These are phyloP conservation scores for Xiphophorus maculatus DNA, from an alignment of 2,113 vertebrate genomes.

Conservation along the genomic window DNA sequence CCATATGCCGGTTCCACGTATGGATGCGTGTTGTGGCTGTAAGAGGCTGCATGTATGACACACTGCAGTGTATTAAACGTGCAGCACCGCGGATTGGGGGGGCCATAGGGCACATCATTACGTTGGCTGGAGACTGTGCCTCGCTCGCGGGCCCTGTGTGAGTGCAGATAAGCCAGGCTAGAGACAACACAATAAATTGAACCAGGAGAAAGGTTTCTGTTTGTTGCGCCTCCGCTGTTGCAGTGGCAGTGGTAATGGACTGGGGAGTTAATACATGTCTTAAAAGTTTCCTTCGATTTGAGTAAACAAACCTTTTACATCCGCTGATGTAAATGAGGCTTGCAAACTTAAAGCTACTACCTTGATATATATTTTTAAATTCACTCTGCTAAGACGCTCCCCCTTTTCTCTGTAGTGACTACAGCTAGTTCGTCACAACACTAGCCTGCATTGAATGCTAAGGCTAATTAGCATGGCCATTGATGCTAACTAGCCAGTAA, in stretches of 20 bases:
- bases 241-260: conserved; percentile 27
- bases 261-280: conserved; percentile 31
- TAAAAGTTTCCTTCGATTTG: conserved; percentile 12
- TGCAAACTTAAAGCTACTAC: not conserved
- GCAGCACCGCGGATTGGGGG: conserved; percentile 55
- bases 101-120: conserved; percentile 67
- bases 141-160: conserved; percentile 54
- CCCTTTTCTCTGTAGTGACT: too few species aligned
- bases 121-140: conserved; percentile 44
- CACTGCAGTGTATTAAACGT: conserved; percentile 67
- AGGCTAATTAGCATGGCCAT: too few species aligned
- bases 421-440: too few species aligned
- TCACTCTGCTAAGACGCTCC: too few species aligned
- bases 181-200: conserved; percentile 62
- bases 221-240: conserved; percentile 46
- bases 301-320: not conserved
- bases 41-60: conserved; percentile 27
- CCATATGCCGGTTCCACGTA: not conserved
- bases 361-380: too few species aligned
- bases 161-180: conserved; percentile 55
- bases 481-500: too few species aligned
- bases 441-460: too few species aligned
- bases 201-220: conserved; percentile 40
- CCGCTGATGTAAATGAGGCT: not conserved
- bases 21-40: not conserved